phyloP scores from a whole-genome alignment of 2,113 vertebrate genomes.

The Lycaon pictus region DNA sequence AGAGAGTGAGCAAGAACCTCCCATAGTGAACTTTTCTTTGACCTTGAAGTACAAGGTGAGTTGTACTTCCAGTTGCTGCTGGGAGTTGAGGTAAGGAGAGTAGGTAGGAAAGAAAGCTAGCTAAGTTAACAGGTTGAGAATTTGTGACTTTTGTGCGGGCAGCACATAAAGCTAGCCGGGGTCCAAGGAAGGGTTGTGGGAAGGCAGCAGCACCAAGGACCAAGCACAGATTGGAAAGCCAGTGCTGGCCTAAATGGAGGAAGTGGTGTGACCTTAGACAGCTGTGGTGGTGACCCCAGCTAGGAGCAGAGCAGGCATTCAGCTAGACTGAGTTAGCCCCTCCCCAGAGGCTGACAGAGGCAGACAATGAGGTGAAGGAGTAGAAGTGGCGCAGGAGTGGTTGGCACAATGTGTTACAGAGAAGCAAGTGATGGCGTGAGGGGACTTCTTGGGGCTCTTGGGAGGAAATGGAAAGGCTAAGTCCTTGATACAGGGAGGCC shows the following conservation, averaged over 20 bases:
- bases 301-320: not conserved
- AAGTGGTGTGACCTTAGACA: not conserved
- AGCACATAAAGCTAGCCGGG: not conserved
- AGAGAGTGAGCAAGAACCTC: not conserved
- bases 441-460: not conserved
- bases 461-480: not conserved
- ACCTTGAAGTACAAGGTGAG: not conserved
- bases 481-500: not conserved
- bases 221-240: not conserved
- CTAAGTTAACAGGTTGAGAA: not conserved
- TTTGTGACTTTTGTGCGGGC: not conserved
- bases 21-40: not conserved
- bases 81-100: not conserved
- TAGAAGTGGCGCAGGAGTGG: not conserved
- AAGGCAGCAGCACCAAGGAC: no score
- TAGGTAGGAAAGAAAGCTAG: not conserved
- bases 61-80: no score
- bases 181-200: no score
- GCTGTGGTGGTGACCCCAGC: not conserved
- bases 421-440: not conserved
- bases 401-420: no score
- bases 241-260: no score
- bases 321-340: not conserved
- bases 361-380: not conserved
- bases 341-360: not conserved